These are phyloP conservation scores for Gorsachius magnificus DNA, from an alignment of 2,797 vertebrate species.

Conservation along the genomic window DNA sequence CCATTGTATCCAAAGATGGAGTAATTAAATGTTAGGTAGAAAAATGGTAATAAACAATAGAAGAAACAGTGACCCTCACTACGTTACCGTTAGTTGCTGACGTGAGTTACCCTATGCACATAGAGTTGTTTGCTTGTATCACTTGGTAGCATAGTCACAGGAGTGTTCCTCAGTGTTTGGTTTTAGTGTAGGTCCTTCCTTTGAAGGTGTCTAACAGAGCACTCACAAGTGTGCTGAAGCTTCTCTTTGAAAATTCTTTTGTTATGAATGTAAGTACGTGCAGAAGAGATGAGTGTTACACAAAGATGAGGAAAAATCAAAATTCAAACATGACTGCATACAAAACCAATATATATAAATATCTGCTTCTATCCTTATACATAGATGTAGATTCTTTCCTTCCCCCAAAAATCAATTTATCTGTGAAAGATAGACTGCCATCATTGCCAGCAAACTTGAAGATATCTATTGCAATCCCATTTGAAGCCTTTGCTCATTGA, in stretches of 20 bases:
- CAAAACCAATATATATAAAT: too few relatives aligned
- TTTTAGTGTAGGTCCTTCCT: slow-evolving; percentile 62
- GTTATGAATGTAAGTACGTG: too few relatives aligned
- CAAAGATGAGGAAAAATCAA: too few relatives aligned
- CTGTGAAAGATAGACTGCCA: not conserved
- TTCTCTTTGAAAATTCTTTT: not conserved
- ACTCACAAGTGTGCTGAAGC: too few relatives aligned
- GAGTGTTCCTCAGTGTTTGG: slow-evolving; percentile 69
- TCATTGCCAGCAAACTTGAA: not conserved
- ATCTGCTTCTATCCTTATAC: not conserved
- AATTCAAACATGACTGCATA: too few relatives aligned
- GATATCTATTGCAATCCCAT: not conserved
- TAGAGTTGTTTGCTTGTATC: slow-evolving; percentile 54
- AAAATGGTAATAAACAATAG: not conserved
- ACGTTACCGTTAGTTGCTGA: not conserved
- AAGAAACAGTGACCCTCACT: not conserved
- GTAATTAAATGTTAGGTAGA: not conserved
- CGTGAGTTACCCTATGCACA: not conserved
- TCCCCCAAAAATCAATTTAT: not conserved
- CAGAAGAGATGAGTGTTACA: too few relatives aligned
- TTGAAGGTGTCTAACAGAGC: too few relatives aligned
- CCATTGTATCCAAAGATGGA: not conserved
- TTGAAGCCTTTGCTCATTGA: not conserved
- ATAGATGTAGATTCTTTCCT: not conserved
- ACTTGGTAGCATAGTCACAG: slow-evolving; percentile 68